phyloP scores from a whole-genome alignment of 2,113 vertebrate genomes.

The Manacus vitellinus region DNA sequence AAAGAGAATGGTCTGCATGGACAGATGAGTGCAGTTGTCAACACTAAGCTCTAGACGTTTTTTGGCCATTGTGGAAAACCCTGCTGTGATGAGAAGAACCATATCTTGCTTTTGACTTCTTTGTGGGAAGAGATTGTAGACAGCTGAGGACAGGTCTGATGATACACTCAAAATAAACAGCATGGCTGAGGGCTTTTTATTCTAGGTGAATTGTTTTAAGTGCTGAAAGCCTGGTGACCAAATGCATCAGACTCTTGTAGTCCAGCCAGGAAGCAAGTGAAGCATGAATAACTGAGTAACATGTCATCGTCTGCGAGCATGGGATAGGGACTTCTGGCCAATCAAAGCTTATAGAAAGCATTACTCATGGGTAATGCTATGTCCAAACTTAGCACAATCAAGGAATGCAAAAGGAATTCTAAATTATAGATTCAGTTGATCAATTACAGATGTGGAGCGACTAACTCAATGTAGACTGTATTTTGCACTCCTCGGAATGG shows the following conservation, averaged over 20 bases:
- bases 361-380: slow-evolving; percentile 64
- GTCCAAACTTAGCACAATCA: slow-evolving; percentile 67
- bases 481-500: slow-evolving; percentile 21
- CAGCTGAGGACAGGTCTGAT: slow-evolving; percentile 65
- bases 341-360: slow-evolving; percentile 46
- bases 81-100: not conserved
- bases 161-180: slow-evolving; percentile 58
- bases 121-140: slow-evolving; percentile 40
- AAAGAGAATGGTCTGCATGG: not conserved
- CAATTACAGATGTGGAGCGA: slow-evolving; percentile 53
- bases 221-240: slow-evolving; percentile 65
- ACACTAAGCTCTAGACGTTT: not conserved
- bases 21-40: slow-evolving; percentile 13
- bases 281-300: slow-evolving; percentile 64
- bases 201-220: slow-evolving; percentile 61
- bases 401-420: slow-evolving; percentile 62
- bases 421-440: slow-evolving; percentile 69
- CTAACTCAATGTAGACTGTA: slow-evolving; percentile 31
- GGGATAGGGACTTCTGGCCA: slow-evolving; percentile 56
- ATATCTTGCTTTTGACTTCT: slow-evolving; percentile 8
- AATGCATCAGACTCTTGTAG: slow-evolving; percentile 54
- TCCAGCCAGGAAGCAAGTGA: slow-evolving; percentile 60
- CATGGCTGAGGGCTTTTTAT: slow-evolving; percentile 30
- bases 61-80: not conserved
- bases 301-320: slow-evolving; percentile 51